Percentiles rank a stretch among this genome's conserved stretches.
Evolutionary conservation across 2,888 invertebrate species (phyloP).

Genomic region (Heteromurus nitidus): DNA sequence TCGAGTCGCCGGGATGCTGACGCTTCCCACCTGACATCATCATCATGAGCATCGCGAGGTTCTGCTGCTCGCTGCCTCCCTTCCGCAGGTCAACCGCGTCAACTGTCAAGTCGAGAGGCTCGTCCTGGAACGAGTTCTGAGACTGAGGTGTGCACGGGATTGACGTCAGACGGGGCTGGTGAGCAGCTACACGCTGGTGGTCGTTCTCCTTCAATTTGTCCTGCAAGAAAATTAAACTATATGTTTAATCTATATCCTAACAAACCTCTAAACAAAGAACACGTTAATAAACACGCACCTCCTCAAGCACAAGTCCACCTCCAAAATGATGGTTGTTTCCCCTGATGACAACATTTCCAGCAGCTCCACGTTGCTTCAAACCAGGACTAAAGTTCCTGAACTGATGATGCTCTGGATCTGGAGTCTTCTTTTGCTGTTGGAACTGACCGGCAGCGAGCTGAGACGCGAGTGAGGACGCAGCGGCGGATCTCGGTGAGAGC

Average conservation of each 20-base stretch:
- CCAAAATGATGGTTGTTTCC: constrained; percentile 1
- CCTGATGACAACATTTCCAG: not conserved
- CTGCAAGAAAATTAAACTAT: not conserved
- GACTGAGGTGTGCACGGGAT: not conserved
- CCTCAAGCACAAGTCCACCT: constrained; percentile 17
- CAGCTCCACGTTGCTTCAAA: not conserved
- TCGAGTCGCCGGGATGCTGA: not conserved
- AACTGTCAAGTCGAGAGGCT: constrained; percentile 82
- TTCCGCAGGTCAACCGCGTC: constrained; percentile 84
- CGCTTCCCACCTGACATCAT: constrained; percentile 14
- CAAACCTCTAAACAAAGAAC: not conserved
- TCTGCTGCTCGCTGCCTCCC: constrained; percentile 74
- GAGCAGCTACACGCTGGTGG: not conserved
- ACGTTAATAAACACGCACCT: not conserved
- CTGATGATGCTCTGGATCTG: not conserved
- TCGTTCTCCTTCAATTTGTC: constrained; percentile 8
- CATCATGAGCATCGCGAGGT: constrained; percentile 76
- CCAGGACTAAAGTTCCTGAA: too few species aligned
- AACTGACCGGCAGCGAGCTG: too few species aligned
- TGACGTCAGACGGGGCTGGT: not conserved
- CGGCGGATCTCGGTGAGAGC: not conserved
- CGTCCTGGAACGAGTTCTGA: constrained; percentile 11
- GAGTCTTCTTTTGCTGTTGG: constrained; percentile 1
- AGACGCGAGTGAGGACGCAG: too few species aligned
- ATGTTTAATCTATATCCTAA: not conserved